Percentiles rank a stretch among this genome's conserved stretches.
Conservation (phyloP, 2,888 invertebrate genomes). For the Lumbricus terrestris region DNA sequence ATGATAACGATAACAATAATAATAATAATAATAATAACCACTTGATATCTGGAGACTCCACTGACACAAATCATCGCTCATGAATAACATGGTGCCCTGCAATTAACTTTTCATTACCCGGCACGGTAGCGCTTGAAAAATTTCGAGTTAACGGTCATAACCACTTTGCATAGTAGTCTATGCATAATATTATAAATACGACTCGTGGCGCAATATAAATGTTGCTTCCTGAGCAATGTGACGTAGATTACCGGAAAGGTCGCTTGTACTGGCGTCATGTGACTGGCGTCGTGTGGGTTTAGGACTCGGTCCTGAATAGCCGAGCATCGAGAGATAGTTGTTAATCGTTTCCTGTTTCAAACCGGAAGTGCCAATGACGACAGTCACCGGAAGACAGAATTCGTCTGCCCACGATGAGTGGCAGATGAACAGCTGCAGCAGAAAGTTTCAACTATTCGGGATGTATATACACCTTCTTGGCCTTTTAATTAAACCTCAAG, state of each 20-base stretch:
- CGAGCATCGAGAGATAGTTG: constrained; percentile 12
- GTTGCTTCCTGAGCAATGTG: not conserved
- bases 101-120: too few species aligned
- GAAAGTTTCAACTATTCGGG: not conserved
- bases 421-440: constrained; percentile 22
- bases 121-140: too few species aligned
- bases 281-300: not conserved
- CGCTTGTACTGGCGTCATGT: not conserved
- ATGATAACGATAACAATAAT: too few species aligned
- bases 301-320: not conserved
- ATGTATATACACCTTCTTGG: not conserved
- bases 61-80: too few species aligned
- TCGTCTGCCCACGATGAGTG: constrained; percentile 16
- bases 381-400: constrained; percentile 7
- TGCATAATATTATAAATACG: too few species aligned
- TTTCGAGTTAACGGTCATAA: too few species aligned
- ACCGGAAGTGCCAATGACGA: constrained; percentile 21
- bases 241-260: not conserved
- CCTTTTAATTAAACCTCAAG: not conserved
- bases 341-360: constrained; percentile 13
- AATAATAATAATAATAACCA: too few species aligned
- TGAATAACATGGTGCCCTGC: too few species aligned
- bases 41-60: too few species aligned
- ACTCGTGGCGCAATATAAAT: too few species aligned
- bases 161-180: not conserved